Base-by-base conservation (phyloP, 2,113 vertebrate species). In the Scatophagus argus region DNA sequence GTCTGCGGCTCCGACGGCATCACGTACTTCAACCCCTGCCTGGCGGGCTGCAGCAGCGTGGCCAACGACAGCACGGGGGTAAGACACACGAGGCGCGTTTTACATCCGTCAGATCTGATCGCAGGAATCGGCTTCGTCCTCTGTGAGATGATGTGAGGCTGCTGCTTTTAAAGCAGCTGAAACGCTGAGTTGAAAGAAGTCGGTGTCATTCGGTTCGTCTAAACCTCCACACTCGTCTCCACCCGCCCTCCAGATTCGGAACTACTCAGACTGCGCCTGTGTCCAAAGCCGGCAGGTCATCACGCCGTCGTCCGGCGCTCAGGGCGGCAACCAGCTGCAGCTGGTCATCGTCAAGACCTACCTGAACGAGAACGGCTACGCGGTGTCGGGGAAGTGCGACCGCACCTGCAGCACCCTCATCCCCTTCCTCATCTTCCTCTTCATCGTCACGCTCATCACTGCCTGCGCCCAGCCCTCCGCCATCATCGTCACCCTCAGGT, bases 401-500 rank as follows among this genome's bases (percentile, higher is more conserved):
- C 95, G 97, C 62, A 94, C 96, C 88, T 99, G 98, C 93, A 97
- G 95, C 80, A 99, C 98, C 0, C 97, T 99, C 58, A 97, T 99
- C 88, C 98, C 98, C 0, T 99, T 99, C 95, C 94, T 99, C 81
- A 91, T 98, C 83, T 99, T 99, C 19, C 97, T 99, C 49, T 99
- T 99, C 93, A 99, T 99, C 27, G 98, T 99, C 70, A 99, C 97
- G 8, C 96, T 99, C 71, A 99, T 99, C 89, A 99, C 98, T 5
- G 98, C 98, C 0, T 99, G 98, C 2, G 98, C 97, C 38, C 98
- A 99, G 73, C 98, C 98, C 0, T 99, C 98, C 5, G 98, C 97
- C 83, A 98, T 99, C 94, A 99, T 99, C 59, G 98, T 99, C 72
- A 99, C 98, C 5, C 98, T 99, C 93, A 99, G 98, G 98, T 99